Conservation (phyloP, 1,140 invertebrate species). For the Bombus pascuorum region DNA sequence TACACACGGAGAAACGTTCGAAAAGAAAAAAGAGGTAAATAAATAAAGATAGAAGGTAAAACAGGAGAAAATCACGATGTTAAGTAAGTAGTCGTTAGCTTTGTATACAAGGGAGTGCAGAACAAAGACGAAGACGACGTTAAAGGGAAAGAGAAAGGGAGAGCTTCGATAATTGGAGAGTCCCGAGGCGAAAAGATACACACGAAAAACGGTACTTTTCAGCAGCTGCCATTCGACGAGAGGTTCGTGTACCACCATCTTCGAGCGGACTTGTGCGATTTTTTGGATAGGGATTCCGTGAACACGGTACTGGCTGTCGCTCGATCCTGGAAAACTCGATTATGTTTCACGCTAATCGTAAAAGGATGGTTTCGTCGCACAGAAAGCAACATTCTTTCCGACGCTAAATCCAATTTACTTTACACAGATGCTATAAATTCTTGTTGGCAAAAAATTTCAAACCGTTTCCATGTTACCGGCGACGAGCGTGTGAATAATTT, state of each 20-base stretch:
- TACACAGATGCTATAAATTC: not conserved
- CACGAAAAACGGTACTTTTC: constrained; percentile 53
- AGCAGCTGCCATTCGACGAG: constrained; percentile 68
- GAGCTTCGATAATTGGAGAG: constrained; percentile 42
- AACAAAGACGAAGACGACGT: constrained; percentile 44
- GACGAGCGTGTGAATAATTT: constrained; percentile 14
- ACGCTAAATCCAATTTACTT: not conserved
- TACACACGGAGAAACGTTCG: not conserved
- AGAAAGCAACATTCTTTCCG: not conserved
- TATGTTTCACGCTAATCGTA: not conserved
- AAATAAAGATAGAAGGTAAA: constrained; percentile 4
- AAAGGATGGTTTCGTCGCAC: too few species aligned
- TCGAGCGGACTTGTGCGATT: constrained; percentile 73
- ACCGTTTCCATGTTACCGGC: too few species aligned
- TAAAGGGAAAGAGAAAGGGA: constrained; percentile 42
- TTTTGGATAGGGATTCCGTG: constrained; percentile 53
- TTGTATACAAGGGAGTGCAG: constrained; percentile 69
- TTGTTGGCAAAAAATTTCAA: not conserved
- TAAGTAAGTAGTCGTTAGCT: constrained; percentile 73
- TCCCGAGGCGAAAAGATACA: constrained; percentile 19
- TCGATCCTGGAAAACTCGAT: not conserved
- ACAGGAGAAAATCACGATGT: constrained; percentile 45
- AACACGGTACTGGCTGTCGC: constrained; percentile 10
- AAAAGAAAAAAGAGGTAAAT: constrained; percentile 20
- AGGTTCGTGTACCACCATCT: constrained; percentile 55